Conservation (phyloP, 2,888 invertebrate genomes). For the Dynastes maya region DNA sequence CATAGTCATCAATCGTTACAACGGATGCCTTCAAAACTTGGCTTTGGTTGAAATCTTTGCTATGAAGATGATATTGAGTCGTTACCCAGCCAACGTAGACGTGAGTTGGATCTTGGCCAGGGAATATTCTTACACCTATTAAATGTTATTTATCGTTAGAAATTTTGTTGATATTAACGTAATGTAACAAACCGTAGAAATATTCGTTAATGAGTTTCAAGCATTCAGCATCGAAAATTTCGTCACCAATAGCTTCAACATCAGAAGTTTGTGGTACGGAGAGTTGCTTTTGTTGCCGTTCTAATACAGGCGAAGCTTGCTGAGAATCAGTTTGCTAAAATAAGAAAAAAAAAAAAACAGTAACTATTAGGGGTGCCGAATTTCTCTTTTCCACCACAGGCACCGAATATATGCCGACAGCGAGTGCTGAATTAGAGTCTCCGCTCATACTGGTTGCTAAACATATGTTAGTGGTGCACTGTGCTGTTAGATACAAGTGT, state of each 20-base stretch:
- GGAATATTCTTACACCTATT: conserved; percentile 84
- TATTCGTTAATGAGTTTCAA: conserved; percentile 96
- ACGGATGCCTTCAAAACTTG: conserved; percentile 89
- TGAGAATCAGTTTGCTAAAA: conserved; percentile 52
- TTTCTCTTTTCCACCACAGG: no score
- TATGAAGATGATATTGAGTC: conserved; percentile 94
- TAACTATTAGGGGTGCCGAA: no score
- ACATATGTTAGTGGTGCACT: no score
- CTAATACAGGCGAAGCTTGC: conserved; percentile 56
- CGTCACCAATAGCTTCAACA: conserved; percentile 87
- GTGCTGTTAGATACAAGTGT: no score
- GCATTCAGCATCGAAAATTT: conserved; percentile 90
- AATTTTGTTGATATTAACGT: neutral
- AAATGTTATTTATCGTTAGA: conserved; percentile 21
- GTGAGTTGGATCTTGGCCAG: conserved; percentile 94
- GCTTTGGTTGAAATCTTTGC: conserved; percentile 91
- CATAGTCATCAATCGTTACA: conserved; percentile 86
- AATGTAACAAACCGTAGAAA: conserved; percentile 81
- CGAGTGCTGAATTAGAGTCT: no score
- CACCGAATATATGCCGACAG: no score
- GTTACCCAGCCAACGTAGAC: conserved; percentile 99
- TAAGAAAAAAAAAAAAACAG: neutral
- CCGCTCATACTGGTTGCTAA: no score
- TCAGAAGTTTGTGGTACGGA: conserved; percentile 81
- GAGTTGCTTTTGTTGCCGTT: conserved; percentile 78